A percentile compares a stretch with the other conserved stretches of the same genome.
Conservation (phyloP, 2,888 invertebrate genomes). For the Abscondita cerata region DNA sequence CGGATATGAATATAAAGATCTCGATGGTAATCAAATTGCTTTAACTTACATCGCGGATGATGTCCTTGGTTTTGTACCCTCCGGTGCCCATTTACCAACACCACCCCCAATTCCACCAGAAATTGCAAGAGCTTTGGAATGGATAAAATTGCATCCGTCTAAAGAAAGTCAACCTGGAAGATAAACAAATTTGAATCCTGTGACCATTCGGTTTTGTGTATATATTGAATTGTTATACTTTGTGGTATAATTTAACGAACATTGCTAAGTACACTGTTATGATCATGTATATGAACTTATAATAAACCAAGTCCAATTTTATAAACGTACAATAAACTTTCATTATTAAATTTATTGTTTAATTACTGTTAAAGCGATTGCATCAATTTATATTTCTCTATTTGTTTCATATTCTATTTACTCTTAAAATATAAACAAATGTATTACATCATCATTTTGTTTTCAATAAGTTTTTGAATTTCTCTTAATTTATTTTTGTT, state of each 20-base stretch:
- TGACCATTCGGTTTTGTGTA: neutral
- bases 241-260: neutral
- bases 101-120: slow-evolving; percentile 78
- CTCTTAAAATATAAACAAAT: too few species aligned
- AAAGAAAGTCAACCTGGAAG: too few species aligned
- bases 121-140: slow-evolving; percentile 77
- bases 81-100: slow-evolving; percentile 77
- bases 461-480: too few species aligned
- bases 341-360: too few species aligned
- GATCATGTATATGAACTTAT: neutral
- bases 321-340: neutral
- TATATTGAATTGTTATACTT: neutral
- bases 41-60: slow-evolving; percentile 76
- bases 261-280: slow-evolving; percentile 5
- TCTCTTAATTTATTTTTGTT: too few species aligned
- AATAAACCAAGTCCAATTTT: slow-evolving; percentile 2
- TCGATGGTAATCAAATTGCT: slow-evolving; percentile 73
- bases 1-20: slow-evolving; percentile 72
- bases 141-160: slow-evolving; percentile 69
- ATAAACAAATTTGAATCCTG: too few species aligned
- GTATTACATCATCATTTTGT: too few species aligned
- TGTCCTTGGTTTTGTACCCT: slow-evolving; percentile 65
- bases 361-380: too few species aligned
- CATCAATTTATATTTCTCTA: too few species aligned
- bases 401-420: too few species aligned